phyloP scores from a whole-genome alignment of 2,888 invertebrate species.

The Eudasyphora cyanicolor region DNA sequence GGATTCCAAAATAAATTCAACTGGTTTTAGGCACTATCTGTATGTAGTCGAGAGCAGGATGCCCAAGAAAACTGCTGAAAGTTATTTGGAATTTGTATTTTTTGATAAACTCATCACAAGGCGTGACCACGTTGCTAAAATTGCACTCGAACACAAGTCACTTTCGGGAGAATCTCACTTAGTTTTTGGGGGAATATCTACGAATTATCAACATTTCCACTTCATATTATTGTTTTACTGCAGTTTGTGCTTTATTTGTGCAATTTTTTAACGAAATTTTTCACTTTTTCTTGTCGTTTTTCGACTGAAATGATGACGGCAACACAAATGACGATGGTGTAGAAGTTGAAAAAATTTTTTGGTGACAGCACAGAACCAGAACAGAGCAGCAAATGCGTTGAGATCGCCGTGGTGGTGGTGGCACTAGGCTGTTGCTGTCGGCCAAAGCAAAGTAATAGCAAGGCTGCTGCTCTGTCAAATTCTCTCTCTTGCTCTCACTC shows the following conservation, averaged over 20 bases:
- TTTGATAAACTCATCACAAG: constrained; percentile 52
- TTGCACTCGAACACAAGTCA: constrained; percentile 49
- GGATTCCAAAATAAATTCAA: background rate
- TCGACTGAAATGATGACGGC: constrained; percentile 65
- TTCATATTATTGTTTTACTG: constrained; percentile 41
- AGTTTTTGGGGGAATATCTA: background rate
- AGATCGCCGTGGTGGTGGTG: constrained; percentile 52
- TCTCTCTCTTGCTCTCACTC: constrained; percentile 48
- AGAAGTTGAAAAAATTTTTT: constrained; percentile 59
- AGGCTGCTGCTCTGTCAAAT: constrained; percentile 46
- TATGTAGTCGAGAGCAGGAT: background rate
- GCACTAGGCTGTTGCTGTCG: background rate
- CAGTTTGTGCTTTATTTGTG: constrained; percentile 45
- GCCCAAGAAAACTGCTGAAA: background rate
- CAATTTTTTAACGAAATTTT: constrained; percentile 44
- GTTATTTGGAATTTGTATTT: constrained; percentile 19
- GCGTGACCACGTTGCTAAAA: constrained; percentile 66
- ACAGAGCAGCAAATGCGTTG: constrained; percentile 66
- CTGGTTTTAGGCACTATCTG: background rate
- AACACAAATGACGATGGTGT: constrained; percentile 61
- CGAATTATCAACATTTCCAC: constrained; percentile 43
- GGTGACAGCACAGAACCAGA: constrained; percentile 66
- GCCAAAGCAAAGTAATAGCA: constrained; percentile 50
- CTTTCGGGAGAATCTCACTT: constrained; percentile 34
- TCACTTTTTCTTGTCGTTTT: constrained; percentile 49